These are phyloP conservation scores for Pomacea maculata DNA, from an alignment of 1,140 invertebrate genomes.

Conservation along the genomic window DNA sequence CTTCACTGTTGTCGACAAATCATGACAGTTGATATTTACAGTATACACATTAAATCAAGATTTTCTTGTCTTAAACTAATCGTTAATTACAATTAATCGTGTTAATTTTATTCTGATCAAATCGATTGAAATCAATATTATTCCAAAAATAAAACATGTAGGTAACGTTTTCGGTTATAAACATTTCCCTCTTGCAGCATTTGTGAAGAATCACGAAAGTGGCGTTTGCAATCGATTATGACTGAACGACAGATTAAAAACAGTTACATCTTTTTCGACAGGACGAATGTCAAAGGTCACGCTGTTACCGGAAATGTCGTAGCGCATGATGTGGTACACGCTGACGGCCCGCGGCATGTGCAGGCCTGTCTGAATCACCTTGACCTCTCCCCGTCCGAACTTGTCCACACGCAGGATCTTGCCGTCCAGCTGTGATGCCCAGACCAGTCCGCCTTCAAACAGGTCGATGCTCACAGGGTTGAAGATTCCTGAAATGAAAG, in stretches of 20 bases:
- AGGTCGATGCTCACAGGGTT: conserved; percentile 90
- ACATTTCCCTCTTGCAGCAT: neutral
- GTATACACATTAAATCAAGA: neutral
- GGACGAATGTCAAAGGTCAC: no score
- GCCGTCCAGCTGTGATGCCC: conserved; percentile 84
- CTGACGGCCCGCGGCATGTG: conserved; percentile 86
- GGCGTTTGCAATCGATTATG: neutral
- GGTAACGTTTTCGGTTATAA: no score
- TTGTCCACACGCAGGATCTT: conserved; percentile 91
- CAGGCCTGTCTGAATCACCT: conserved; percentile 80
- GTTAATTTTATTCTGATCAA: no score
- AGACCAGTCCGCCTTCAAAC: conserved; percentile 90
- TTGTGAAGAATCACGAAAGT: neutral
- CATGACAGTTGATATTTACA: neutral
- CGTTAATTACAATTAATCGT: neutral
- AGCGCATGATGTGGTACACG: conserved; percentile 55
- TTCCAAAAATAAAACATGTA: no score
- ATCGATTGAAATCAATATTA: no score
- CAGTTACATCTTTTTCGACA: no score
- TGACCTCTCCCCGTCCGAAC: conserved; percentile 92
- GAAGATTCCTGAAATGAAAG: conserved; percentile 71
- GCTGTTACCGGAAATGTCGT: conserved; percentile 40
- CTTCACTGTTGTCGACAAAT: conserved; percentile 62
- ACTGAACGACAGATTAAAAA: neutral
- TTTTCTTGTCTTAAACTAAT: neutral